Base-by-base conservation (phyloP, 1,140 invertebrate genomes). In the Meteorus sp. region DNA sequence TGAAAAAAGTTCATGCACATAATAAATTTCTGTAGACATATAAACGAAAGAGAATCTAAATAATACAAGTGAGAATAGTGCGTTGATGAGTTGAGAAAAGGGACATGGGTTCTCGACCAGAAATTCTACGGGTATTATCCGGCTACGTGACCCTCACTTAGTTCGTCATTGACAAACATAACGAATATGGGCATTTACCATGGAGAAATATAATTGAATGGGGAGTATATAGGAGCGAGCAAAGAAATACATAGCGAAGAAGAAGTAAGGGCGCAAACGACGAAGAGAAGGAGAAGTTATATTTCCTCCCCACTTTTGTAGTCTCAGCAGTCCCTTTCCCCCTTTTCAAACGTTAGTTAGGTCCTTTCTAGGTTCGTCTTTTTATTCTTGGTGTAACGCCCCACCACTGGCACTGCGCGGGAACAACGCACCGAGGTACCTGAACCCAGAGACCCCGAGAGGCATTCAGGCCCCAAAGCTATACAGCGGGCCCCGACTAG, bases 131-230 rank as follows among this genome's bases (percentile, higher is more conserved):
- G 61, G 51, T 37, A 63, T 63, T 65, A 63, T 65, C 54, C 63
- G 56, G 66, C 67, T 68, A 73, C 64, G 75, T 70, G 75, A 79
- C 74, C 76, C 76, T 79, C 73, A 73, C 74, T 79, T 77, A 75
- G 71, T 70, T 70, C 68, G 60, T 71, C 76, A 78, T 79, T 80
- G 77, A 79, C 73, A 78, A 78, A 78, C 73, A 75, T 73, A 80
- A 79, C 77, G n/a, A 80, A 80, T 80, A 79, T 79, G 71, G 73
- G 74, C 74, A 81, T 81, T 79, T 79, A 79, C 75, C 71, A 67
- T 65, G 75, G 70, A 73, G 73, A 73, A 76, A 76, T 76, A 79
- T 79, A 79, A 78, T 78, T 79, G 74, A 79, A 79, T 78, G 74
- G 61, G 51, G 27, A 33, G 23, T 13, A 43, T 33, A 51, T 35